Evolutionary conservation across 2,888 invertebrate species (phyloP).

Genomic region (Pheosia gnoma): DNA sequence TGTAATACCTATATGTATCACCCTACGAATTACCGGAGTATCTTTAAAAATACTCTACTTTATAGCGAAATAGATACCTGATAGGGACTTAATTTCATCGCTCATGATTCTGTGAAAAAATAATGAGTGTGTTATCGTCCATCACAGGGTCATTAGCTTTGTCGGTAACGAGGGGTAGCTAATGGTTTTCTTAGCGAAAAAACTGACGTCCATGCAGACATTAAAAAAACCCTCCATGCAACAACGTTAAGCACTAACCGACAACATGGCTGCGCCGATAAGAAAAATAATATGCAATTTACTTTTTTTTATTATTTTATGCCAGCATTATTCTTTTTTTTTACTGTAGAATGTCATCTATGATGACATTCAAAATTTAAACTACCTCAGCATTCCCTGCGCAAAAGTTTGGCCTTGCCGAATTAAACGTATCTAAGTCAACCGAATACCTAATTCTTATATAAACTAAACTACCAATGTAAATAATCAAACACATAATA

Average conservation of each 20-base stretch:
- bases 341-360: too few species aligned
- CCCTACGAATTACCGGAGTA: too few species aligned
- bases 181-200: conserved; percentile 47
- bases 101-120: conserved; percentile 34
- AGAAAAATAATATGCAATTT: too few species aligned
- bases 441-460: background rate
- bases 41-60: too few species aligned
- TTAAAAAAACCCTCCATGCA: background rate
- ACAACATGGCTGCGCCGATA: too few species aligned
- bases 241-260: too few species aligned
- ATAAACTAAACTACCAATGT: background rate
- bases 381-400: background rate
- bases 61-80: too few species aligned
- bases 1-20: too few species aligned
- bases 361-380: too few species aligned
- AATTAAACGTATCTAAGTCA: background rate
- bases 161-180: conserved; percentile 43
- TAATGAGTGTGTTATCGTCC: conserved; percentile 22
- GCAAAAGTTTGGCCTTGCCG: conserved; percentile 7
- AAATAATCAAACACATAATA: background rate
- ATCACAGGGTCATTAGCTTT: conserved; percentile 48
- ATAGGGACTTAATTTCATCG: background rate
- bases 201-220: conserved; percentile 34
- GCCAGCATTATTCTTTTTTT: too few species aligned
- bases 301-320: too few species aligned